Evolutionary conservation across 1,140 invertebrate genomes (phyloP), one percentile per base, ranked within the genome.

Genomic region (Zaprionus gabonicus): DNA sequence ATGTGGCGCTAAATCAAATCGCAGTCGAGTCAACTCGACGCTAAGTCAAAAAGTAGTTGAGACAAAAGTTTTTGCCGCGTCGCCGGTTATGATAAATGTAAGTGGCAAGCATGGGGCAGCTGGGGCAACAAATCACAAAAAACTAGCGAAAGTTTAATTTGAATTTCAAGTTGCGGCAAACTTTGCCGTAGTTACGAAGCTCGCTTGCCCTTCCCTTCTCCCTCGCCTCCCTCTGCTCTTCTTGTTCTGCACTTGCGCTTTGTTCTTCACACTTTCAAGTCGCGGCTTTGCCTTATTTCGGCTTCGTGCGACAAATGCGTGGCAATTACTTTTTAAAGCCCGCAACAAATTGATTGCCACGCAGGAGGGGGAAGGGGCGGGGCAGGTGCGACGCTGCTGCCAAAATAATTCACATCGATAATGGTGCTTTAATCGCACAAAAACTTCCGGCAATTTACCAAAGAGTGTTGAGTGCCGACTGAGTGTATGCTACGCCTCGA

Each of bases 361-460:
- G 67, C 73, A 4, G 13, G 7, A 15, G 5, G 0, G 36, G n/a
- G 2, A 3, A 46, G 7, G n/a, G 3, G 20, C 20, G 7, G n/a
- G 7, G n/a, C 49, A 31, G 46, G 65, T 34, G 65, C 53, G 1
- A 31, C 38, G 60, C 25, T 38, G 63, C 67, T 70, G 65, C 84
- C 84, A 81, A 88, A 88, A 88, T 88, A 88, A 88, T 88, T 88
- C 85, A 88, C 85, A 88, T 88, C 84, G 84, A 88, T 88, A 88
- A 88, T 88, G 81, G 81, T 69, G 85, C 84, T 84, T 88, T 88
- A 88, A 88, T 88, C 84, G 84, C 85, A 81, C 74, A 70, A 88
- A 71, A 88, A 88, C 84, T 88, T 88, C 84, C 84, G 84, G 84
- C 84, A 88, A 88, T 88, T 88, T 88, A 73, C 73, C 71, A 75